Evolutionary conservation across 30 jellyfish, hydroid and myxozoan genomes (phyloP).

Genomic region (Chrysaora quinquecirrha): DNA sequence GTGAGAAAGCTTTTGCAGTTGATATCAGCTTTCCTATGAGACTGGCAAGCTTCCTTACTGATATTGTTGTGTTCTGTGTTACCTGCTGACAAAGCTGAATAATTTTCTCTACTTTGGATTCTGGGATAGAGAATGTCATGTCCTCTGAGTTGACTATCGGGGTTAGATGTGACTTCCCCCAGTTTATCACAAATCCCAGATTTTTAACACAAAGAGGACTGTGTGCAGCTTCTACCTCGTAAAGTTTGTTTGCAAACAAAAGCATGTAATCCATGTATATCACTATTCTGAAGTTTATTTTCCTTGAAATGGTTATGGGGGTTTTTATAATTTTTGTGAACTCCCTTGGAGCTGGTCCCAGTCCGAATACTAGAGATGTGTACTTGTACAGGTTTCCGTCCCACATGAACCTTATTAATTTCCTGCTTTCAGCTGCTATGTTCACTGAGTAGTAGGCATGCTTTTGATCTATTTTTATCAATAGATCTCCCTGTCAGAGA

Average conservation of each 20-base stretch:
- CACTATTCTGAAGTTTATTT: slow-evolving; percentile 13
- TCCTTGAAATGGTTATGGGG: slow-evolving; percentile 7
- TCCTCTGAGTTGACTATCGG: slow-evolving; percentile 21
- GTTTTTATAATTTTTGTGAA: not conserved
- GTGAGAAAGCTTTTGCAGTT: slow-evolving; percentile 15
- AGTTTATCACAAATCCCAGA: slow-evolving; percentile 39
- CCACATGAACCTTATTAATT: not conserved
- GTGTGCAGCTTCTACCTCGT: slow-evolving; percentile 24
- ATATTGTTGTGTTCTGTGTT: not conserved
- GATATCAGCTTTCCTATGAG: slow-evolving; percentile 24
- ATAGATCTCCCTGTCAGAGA: too few species aligned
- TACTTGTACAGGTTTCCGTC: not conserved
- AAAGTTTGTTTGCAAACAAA: not conserved
- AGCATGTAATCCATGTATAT: slow-evolving; percentile 33
- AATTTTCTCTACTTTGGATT: not conserved
- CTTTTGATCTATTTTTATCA: not conserved
- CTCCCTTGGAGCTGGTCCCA: not conserved
- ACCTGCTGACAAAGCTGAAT: not conserved
- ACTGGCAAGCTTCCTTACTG: slow-evolving; percentile 4
- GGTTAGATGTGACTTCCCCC: not conserved
- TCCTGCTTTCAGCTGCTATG: slow-evolving; percentile 3
- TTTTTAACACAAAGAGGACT: not conserved
- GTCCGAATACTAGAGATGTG: slow-evolving; percentile 1
- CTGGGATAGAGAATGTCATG: slow-evolving; percentile 17
- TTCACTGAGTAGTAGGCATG: not conserved